A percentile compares a stretch with the other conserved stretches of the same genome.
Conservation (phyloP, 2,113 vertebrate genomes). For the Danionella cerebrum region DNA sequence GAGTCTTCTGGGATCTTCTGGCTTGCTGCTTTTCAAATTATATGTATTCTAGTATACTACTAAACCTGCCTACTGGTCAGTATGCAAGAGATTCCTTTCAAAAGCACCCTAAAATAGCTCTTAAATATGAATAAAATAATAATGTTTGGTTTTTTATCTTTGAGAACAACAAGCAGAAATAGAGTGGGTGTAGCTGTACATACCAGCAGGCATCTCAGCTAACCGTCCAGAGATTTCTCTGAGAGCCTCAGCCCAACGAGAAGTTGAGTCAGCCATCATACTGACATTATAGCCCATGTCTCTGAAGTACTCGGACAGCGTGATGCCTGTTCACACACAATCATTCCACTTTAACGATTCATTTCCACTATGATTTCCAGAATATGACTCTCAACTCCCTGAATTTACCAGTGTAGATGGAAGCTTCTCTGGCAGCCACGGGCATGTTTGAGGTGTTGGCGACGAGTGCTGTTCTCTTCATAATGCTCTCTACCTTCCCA, state of each 20-base stretch:
- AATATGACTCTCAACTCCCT: not conserved
- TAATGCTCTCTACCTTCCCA: slow-evolving; percentile 92
- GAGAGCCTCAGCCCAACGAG: slow-evolving; percentile 95
- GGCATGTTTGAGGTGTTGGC: slow-evolving; percentile 98
- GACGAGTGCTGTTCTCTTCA: slow-evolving; percentile 94
- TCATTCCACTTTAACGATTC: not conserved
- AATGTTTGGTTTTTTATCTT: no score
- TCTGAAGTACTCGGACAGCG: slow-evolving; percentile 93
- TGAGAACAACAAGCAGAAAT: no score
- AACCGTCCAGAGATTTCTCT: slow-evolving; percentile 94
- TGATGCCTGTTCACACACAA: slow-evolving; percentile 74
- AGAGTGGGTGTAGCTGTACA: no score
- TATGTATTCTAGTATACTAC: no score
- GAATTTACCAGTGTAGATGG: slow-evolving; percentile 87
- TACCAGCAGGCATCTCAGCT: slow-evolving; percentile 98
- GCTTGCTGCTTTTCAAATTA: no score
- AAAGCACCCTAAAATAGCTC: no score
- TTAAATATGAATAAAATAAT: no score
- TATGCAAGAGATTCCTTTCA: no score
- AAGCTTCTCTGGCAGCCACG: slow-evolving; percentile 93
- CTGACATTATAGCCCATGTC: slow-evolving; percentile 98
- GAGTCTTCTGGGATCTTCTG: no score
- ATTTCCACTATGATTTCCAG: no score
- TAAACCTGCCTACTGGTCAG: no score
- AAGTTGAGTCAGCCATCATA: slow-evolving; percentile 99